A percentile compares a stretch with the other conserved stretches of the same genome.
These are phyloP conservation scores for Leptinotarsa haldemani DNA, from an alignment of 2,888 invertebrate genomes.

Conservation along the genomic window DNA sequence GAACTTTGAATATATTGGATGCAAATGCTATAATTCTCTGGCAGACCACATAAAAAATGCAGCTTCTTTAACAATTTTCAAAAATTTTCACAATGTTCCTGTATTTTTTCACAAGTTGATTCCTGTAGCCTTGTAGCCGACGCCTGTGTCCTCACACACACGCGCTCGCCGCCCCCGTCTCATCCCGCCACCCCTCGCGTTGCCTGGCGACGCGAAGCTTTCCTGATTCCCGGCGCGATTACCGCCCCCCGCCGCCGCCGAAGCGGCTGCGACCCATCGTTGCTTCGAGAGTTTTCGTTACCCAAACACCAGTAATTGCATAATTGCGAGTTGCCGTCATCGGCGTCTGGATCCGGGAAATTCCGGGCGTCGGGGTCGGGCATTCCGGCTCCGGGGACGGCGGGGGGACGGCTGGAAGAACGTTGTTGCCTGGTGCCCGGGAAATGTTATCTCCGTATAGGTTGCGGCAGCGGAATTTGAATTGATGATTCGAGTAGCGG, in stretches of 20 bases:
- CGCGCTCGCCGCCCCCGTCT: not conserved
- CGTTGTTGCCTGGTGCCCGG: slow-evolving; percentile 11
- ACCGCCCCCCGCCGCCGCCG: slow-evolving; percentile 31
- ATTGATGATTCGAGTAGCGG: not conserved
- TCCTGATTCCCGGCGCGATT: slow-evolving; percentile 30
- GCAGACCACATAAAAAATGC: no score
- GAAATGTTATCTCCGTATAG: slow-evolving; percentile 12
- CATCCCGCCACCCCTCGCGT: slow-evolving; percentile 35
- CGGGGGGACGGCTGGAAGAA: slow-evolving; percentile 4
- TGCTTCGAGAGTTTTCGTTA: slow-evolving; percentile 56
- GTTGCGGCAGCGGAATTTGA: slow-evolving; percentile 7
- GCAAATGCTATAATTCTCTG: no score
- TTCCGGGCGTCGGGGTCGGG: slow-evolving; percentile 38
- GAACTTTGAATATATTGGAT: no score
- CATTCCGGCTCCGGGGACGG: slow-evolving; percentile 2
- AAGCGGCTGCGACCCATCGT: slow-evolving; percentile 3
- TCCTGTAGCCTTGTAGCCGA: no score
- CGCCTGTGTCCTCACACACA: no score
- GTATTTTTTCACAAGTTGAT: no score
- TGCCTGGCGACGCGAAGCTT: slow-evolving; percentile 15
- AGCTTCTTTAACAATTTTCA: no score
- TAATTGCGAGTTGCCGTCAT: slow-evolving; percentile 46
- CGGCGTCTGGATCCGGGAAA: slow-evolving; percentile 47
- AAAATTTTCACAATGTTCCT: no score
- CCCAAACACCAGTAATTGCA: slow-evolving; percentile 55